Percentiles rank a stretch among this genome's conserved stretches.
These are phyloP conservation scores for Brachionichthys hirsutus DNA, from an alignment of 2,113 vertebrate species.

Conservation along the genomic window DNA sequence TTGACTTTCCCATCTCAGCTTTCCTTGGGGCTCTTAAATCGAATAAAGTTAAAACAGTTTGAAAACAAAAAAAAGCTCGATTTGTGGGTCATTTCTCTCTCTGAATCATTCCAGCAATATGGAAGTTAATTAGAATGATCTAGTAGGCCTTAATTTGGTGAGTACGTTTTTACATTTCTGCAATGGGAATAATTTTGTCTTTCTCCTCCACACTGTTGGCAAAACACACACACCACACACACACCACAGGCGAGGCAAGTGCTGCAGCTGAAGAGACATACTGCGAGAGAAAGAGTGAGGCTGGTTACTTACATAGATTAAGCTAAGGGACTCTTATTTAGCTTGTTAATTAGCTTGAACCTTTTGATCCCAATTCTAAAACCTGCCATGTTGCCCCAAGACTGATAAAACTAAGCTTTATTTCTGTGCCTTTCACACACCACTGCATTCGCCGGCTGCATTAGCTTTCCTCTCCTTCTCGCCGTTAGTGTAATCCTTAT, in stretches of 20 bases:
- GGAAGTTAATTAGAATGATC: slow-evolving; percentile 58
- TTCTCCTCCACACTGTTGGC: slow-evolving; percentile 35
- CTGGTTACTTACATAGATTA: slow-evolving; percentile 51
- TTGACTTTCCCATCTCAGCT: slow-evolving; percentile 54
- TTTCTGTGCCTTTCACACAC: slow-evolving; percentile 65
- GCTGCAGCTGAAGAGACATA: slow-evolving; percentile 25
- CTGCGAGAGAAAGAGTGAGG: slow-evolving; percentile 25
- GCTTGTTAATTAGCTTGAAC: slow-evolving; percentile 81
- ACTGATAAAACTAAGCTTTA: slow-evolving; percentile 70
- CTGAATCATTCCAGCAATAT: slow-evolving; percentile 38
- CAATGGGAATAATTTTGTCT: slow-evolving; percentile 46
- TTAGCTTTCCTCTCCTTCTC: slow-evolving; percentile 33
- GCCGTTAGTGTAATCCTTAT: slow-evolving; percentile 51
- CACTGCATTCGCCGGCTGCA: slow-evolving; percentile 45
- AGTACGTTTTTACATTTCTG: slow-evolving; percentile 50
- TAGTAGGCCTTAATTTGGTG: slow-evolving; percentile 54
- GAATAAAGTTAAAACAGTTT: slow-evolving; percentile 68
- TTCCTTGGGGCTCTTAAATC: slow-evolving; percentile 60
- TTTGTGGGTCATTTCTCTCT: slow-evolving; percentile 49
- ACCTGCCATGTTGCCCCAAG: slow-evolving; percentile 66
- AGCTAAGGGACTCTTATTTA: slow-evolving; percentile 73
- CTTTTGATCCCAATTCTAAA: slow-evolving; percentile 82
- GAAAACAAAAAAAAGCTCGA: slow-evolving; percentile 41
- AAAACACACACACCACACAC: slow-evolving; percentile 8
- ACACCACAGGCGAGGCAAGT: slow-evolving; percentile 15